phyloP scores from a whole-genome alignment of 2,113 vertebrate species.

The Cheilinus undulatus region DNA sequence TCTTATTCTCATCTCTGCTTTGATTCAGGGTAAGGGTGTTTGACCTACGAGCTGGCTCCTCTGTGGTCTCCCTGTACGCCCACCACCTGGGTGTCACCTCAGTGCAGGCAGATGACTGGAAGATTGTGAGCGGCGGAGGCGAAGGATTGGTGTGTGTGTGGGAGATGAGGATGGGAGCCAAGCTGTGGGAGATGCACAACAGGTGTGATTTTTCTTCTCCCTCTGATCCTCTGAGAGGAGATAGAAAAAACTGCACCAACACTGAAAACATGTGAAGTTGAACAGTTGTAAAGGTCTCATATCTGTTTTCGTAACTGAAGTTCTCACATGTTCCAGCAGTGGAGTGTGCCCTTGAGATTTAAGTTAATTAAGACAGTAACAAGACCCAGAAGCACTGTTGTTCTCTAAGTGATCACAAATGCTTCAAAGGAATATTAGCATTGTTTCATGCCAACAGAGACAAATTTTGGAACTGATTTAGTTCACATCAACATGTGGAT shows the following conservation, averaged over 20 bases:
- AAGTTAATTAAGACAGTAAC: neutral
- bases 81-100: conserved; percentile 92
- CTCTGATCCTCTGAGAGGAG: neutral
- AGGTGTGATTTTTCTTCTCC: conserved; percentile 78
- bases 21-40: conserved; percentile 89
- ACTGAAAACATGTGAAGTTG: neutral
- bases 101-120: conserved; percentile 94
- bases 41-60: conserved; percentile 83
- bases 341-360: neutral
- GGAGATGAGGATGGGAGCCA: conserved; percentile 92
- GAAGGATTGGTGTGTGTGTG: conserved; percentile 94
- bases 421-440: neutral
- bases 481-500: neutral
- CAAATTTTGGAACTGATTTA: neutral
- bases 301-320: neutral
- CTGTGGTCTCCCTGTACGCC: conserved; percentile 85
- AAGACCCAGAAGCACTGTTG: neutral
- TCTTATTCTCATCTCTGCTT: neutral
- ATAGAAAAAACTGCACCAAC: neutral
- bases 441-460: neutral
- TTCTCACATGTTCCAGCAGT: neutral
- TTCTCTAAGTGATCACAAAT: neutral
- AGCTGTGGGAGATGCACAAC: conserved; percentile 97
- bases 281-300: neutral
- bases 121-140: conserved; percentile 91